A percentile compares a stretch with the other conserved stretches of the same genome.
These are phyloP conservation scores for Sesia apiformis DNA, from an alignment of 2,888 invertebrate species.

Conservation along the genomic window DNA sequence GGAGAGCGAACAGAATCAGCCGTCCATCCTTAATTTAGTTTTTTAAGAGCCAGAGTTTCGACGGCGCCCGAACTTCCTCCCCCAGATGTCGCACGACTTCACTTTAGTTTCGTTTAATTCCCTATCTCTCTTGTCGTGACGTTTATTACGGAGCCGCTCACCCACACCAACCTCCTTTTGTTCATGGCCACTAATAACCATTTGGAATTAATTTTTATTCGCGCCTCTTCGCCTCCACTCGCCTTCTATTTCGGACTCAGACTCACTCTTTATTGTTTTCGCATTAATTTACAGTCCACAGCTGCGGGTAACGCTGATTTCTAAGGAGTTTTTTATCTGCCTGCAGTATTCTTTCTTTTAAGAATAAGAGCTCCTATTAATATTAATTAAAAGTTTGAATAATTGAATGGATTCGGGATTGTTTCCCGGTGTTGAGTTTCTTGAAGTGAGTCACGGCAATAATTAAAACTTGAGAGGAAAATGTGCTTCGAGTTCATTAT, in stretches of 20 bases:
- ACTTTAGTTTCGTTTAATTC: slow-evolving; percentile 71
- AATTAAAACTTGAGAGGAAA: slow-evolving; percentile 56
- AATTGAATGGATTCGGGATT: slow-evolving; percentile 69
- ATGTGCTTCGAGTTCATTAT: slow-evolving; percentile 36
- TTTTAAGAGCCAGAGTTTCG: slow-evolving; percentile 36
- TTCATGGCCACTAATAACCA: slow-evolving; percentile 58
- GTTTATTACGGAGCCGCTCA: slow-evolving; percentile 53
- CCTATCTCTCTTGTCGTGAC: slow-evolving; percentile 64
- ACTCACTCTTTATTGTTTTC: slow-evolving; percentile 66
- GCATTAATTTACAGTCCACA: slow-evolving; percentile 69
- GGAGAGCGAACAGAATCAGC: slow-evolving; percentile 52
- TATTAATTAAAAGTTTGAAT: slow-evolving; percentile 75
- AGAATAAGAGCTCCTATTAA: slow-evolving; percentile 70
- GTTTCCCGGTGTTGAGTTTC: slow-evolving; percentile 59
- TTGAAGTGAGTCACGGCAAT: slow-evolving; percentile 55
- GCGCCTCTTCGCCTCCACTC: slow-evolving; percentile 28
- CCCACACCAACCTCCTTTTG: slow-evolving; percentile 49
- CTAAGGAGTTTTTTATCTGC: slow-evolving; percentile 69
- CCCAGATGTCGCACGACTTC: slow-evolving; percentile 54
- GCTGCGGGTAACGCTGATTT: slow-evolving; percentile 67
- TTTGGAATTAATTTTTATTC: slow-evolving; percentile 61
- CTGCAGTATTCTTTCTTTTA: slow-evolving; percentile 66
- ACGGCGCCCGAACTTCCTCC: slow-evolving; percentile 41
- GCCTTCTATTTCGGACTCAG: slow-evolving; percentile 49
- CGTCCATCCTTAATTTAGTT: slow-evolving; percentile 52